Percentiles rank a stretch among this genome's conserved stretches.
Evolutionary conservation across 2,113 vertebrate species (phyloP).

Genomic region (Nansenia antarctica): DNA sequence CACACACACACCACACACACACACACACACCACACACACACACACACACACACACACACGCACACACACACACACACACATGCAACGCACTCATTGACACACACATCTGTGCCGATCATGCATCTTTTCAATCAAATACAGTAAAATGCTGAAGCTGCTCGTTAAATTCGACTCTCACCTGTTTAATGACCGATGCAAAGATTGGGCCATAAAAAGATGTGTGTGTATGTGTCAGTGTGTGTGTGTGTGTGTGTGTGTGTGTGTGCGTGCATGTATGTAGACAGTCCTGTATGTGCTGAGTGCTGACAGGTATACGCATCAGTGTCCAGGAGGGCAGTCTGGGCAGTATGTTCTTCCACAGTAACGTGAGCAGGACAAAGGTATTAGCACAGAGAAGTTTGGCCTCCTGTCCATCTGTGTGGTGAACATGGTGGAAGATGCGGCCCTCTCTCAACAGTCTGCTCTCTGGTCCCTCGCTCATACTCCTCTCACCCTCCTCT

Average conservation of each 20-base stretch:
- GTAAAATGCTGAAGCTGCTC: conserved; percentile 45
- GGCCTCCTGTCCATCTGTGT: too few species aligned
- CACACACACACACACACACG: not conserved
- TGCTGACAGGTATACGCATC: too few species aligned
- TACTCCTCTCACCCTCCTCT: conserved; percentile 5
- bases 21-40: too few species aligned
- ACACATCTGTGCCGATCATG: conserved; percentile 25
- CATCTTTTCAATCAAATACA: conserved; percentile 56
- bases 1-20: too few species aligned
- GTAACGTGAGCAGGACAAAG: too few species aligned
- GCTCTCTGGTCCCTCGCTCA: too few species aligned
- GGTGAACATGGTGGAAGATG: not conserved
- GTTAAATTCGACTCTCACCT: conserved; percentile 51
- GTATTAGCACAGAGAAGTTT: too few species aligned
- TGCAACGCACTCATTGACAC: not conserved
- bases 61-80: conserved; percentile 3
- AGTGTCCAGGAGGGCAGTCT: too few species aligned
- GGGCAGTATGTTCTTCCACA: too few species aligned
- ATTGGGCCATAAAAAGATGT: conserved; percentile 38
- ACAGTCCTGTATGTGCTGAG: too few species aligned
- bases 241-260: not conserved
- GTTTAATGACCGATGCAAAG: conserved; percentile 54
- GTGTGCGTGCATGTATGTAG: not conserved
- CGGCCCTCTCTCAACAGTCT: conserved; percentile 14
- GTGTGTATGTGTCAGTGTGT: conserved; percentile 21